These are phyloP conservation scores for Temnothorax ravouxi DNA, from an alignment of 2,888 invertebrate species.

Conservation along the genomic window DNA sequence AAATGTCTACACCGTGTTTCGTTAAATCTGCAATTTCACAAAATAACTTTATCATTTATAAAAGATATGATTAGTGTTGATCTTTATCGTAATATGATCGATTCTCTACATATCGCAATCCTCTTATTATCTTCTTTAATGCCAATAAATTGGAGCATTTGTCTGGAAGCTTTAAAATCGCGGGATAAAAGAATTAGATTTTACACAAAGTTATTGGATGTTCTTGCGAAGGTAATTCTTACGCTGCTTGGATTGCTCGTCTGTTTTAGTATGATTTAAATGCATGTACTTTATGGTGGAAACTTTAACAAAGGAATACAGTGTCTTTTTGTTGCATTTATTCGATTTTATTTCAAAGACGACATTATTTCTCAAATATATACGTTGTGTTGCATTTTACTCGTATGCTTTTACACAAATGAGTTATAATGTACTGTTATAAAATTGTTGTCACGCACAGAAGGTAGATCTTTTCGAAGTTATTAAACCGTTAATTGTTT, in stretches of 20 bases:
- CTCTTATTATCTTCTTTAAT: conserved; percentile 38
- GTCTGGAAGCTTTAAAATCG: conserved; percentile 17
- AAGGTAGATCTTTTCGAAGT: background rate
- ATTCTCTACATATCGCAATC: background rate
- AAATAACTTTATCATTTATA: background rate
- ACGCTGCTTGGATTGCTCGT: conserved; percentile 1
- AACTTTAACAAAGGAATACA: conserved; percentile 10
- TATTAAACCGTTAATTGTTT: background rate
- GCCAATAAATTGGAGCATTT: conserved; percentile 29
- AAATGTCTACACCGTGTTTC: background rate
- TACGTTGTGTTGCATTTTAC: background rate
- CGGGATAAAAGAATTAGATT: conserved; percentile 30
- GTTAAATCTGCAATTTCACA: background rate
- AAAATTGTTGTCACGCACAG: background rate
- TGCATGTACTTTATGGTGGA: conserved; percentile 17
- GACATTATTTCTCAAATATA: conserved; percentile 15
- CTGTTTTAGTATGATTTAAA: conserved; percentile 31
- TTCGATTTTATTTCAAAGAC: background rate
- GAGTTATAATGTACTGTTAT: conserved; percentile 3
- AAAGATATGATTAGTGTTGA: background rate
- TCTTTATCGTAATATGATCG: conserved; percentile 5
- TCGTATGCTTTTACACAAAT: background rate
- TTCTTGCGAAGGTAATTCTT: conserved; percentile 32
- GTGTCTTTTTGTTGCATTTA: background rate
- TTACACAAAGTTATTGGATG: conserved; percentile 40